phyloP scores from a whole-genome alignment of 2,888 invertebrate genomes.

The Carcina quercana region DNA sequence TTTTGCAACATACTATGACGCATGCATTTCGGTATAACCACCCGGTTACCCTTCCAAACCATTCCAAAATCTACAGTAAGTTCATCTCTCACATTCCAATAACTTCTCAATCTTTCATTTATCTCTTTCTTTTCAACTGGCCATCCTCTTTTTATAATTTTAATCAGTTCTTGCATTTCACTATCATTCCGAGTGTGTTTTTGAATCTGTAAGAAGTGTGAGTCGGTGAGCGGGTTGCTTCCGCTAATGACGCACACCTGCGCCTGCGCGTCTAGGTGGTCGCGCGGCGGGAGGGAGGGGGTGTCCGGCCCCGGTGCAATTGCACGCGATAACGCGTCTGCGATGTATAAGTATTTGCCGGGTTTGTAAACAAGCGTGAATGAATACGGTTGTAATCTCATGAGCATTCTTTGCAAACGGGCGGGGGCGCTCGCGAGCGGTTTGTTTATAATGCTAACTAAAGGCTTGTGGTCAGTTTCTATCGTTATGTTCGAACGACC shows the following conservation, averaged over 20 bases:
- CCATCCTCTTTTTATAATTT: too few relatives aligned
- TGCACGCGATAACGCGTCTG: constrained; percentile 17
- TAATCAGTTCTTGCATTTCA: too few relatives aligned
- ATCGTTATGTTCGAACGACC: constrained; percentile 10
- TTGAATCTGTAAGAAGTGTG: constrained; percentile 7
- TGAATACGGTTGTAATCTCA: constrained; percentile 16
- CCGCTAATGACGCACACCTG: constrained; percentile 8
- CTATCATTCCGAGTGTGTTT: too few relatives aligned
- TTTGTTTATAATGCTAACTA: constrained; percentile 14
- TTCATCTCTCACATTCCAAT: too few relatives aligned
- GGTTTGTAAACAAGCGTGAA: constrained; percentile 17
- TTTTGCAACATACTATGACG: too few relatives aligned
- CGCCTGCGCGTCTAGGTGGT: constrained; percentile 2
- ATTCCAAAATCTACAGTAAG: neutral
- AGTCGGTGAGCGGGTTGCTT: constrained; percentile 7
- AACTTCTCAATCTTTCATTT: too few relatives aligned
- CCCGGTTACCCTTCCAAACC: neutral
- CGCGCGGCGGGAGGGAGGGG: neutral
- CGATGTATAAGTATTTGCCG: constrained; percentile 17
- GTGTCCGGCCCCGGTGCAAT: neutral
- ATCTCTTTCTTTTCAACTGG: too few relatives aligned
- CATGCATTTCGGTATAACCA: too few relatives aligned
- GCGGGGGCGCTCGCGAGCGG: constrained; percentile 9
- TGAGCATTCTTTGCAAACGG: constrained; percentile 17
- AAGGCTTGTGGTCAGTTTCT: constrained; percentile 14